These are phyloP conservation scores for Xylophagus ater DNA, from an alignment of 2,888 invertebrate species.

Conservation along the genomic window DNA sequence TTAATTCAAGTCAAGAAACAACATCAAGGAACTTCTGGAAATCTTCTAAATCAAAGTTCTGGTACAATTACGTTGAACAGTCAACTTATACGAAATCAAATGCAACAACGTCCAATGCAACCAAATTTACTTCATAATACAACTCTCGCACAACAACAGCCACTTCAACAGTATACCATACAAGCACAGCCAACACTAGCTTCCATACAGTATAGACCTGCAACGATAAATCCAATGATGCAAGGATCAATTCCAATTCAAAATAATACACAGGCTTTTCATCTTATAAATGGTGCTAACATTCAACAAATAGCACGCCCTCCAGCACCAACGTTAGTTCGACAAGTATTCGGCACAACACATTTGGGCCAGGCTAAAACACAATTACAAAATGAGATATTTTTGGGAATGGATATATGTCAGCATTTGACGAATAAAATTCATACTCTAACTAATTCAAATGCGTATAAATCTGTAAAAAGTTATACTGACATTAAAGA, in stretches of 20 bases:
- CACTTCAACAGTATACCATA: constrained; percentile 12
- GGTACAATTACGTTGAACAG: constrained; percentile 12
- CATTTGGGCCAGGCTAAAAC: constrained; percentile 31
- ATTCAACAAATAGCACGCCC: no score
- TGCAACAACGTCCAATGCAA: constrained; percentile 13
- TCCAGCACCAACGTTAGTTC: constrained; percentile 24
- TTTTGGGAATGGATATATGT: constrained; percentile 36
- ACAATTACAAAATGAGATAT: constrained; percentile 35
- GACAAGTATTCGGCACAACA: constrained; percentile 29
- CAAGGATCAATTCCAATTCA: constrained; percentile 5
- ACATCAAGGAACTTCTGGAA: constrained; percentile 26
- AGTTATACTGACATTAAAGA: constrained; percentile 36
- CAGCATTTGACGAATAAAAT: constrained; percentile 37
- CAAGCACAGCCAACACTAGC: constrained; percentile 11
- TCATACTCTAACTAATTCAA: constrained; percentile 36
- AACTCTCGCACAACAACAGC: constrained; percentile 15
- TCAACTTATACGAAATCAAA: constrained; percentile 6
- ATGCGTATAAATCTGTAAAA: constrained; percentile 36
- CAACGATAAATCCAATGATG: neutral
- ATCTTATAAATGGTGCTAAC: constrained; percentile 8
- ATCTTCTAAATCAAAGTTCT: constrained; percentile 12
- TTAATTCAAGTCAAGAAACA: constrained; percentile 40
- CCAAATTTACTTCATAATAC: constrained; percentile 13
- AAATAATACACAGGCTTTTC: neutral
- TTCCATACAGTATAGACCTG: constrained; percentile 13